Percentiles rank a stretch among this genome's conserved stretches.
Conservation (phyloP, 1,140 invertebrate genomes). For the Plodia interpunctella region DNA sequence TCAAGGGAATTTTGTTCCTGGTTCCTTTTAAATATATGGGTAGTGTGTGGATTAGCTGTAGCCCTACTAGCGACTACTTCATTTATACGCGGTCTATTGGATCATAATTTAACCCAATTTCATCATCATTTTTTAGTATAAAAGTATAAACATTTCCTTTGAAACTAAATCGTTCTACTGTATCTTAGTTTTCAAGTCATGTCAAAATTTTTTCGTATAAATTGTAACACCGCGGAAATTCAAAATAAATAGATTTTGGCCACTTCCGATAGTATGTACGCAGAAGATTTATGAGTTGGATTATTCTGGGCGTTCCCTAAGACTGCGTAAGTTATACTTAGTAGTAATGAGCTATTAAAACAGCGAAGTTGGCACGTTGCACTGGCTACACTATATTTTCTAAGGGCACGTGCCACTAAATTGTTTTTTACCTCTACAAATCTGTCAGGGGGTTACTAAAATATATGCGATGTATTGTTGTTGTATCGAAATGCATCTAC, state of each 20-base stretch:
- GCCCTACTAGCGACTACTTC: no score
- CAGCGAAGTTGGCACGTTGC: conserved; percentile 38
- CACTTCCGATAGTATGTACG: neutral
- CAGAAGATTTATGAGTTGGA: conserved; percentile 35
- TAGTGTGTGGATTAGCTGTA: no score
- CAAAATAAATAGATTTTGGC: conserved; percentile 19
- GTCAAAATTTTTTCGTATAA: neutral
- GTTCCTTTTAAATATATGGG: no score
- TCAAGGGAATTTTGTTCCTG: conserved; percentile 15
- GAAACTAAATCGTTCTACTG: conserved; percentile 1
- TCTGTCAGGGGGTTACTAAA: neutral
- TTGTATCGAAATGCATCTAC: neutral
- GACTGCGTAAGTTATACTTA: conserved; percentile 37
- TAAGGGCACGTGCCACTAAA: conserved; percentile 35
- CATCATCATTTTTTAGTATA: no score
- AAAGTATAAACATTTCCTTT: neutral
- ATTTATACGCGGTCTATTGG: no score
- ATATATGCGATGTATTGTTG: neutral
- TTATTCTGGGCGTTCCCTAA: conserved; percentile 41
- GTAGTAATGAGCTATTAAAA: conserved; percentile 50
- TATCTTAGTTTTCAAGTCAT: no score
- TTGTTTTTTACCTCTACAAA: conserved; percentile 10
- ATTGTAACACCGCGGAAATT: conserved; percentile 20
- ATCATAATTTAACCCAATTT: no score
- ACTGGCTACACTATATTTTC: conserved; percentile 29